A percentile compares a stretch with the other conserved stretches of the same genome.
These are phyloP conservation scores for Mus caroli DNA, from an alignment of 2,797 vertebrate genomes.

Conservation along the genomic window DNA sequence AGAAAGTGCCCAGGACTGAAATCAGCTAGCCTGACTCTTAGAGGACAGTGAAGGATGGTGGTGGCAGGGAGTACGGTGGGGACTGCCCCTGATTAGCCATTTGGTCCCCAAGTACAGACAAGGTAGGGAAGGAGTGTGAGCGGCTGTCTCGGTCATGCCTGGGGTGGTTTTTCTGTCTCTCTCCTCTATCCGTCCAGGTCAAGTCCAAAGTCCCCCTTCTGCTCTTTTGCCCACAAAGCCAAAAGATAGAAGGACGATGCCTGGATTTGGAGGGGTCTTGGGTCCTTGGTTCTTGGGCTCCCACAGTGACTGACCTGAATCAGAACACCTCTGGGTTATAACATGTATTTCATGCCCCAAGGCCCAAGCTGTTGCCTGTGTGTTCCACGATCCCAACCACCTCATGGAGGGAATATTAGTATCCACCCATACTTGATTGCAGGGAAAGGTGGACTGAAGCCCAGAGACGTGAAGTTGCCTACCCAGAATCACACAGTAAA, in stretches of 20 bases:
- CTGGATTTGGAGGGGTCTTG: neutral
- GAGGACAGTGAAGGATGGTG: neutral
- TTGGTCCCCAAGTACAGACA: neutral
- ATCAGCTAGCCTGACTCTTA: neutral
- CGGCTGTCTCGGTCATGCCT: neutral
- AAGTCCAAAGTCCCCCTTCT: conserved; percentile 76
- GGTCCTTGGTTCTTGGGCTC: neutral
- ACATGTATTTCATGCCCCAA: neutral
- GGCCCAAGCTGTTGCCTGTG: neutral
- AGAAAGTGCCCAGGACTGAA: neutral
- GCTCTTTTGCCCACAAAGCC: conserved; percentile 58
- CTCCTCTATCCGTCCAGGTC: conserved; percentile 22
- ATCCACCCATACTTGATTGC: neutral
- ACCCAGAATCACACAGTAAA: neutral
- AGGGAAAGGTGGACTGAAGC: neutral
- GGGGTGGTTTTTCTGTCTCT: neutral
- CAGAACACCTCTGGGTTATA: neutral
- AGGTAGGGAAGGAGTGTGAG: neutral
- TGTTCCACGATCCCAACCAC: neutral
- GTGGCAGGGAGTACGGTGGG: neutral
- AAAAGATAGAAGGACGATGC: neutral
- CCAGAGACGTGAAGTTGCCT: neutral
- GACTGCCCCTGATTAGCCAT: neutral
- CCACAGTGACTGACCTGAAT: neutral
- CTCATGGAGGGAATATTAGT: neutral